Base-by-base conservation (phyloP, 2,113 vertebrate genomes). In the Isurus oxyrinchus region DNA sequence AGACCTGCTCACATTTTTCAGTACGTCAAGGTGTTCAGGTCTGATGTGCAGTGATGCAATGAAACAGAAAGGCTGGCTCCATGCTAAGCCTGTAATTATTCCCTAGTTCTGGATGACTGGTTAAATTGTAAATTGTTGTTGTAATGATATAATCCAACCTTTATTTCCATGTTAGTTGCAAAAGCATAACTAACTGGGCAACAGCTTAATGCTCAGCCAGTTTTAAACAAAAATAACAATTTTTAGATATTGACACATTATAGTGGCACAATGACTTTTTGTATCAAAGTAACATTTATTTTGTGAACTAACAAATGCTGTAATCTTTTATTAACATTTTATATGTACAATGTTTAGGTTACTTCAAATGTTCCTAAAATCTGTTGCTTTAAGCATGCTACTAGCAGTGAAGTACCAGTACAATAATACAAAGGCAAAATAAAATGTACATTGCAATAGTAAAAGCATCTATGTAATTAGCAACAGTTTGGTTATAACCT, bases 11-110 rank as follows among this genome's bases (percentile, higher is more conserved):
- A 84, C 81, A 21, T 49, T 84, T 81, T 84, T 23, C 14, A 61
- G 13, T n/a, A n/a, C 16, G 19, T n/a, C 61, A 49, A 61, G 35
- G 19, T n/a, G 2, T 63, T 63, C 19, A 19, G 40, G 59, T 40
- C n/a, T 93, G 57, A 63, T 61, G 14, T 93, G 90, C 57, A 91
- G 90, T n/a, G 59, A 91, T 91, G 59, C 40, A 14, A 94, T 94
- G 35, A 63, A 40, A 21, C 44, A 94, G 59, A 63, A 66, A 40
- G 14, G 1, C 35, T 93, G 25, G 90, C 59, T 40, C 59, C 57
- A 40, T 63, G 10, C 35, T 63, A 63, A 94, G 2, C 4, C 57
- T 10, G 6, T 88, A 53, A 53, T 21, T 87, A 88, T 57, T 57
- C 53, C 53, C 87, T 90, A 25, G 11, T 57, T 27, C 53, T 90